phyloP scores from a whole-genome alignment of 2,797 vertebrate species.

The Micropoecilia bifurca region DNA sequence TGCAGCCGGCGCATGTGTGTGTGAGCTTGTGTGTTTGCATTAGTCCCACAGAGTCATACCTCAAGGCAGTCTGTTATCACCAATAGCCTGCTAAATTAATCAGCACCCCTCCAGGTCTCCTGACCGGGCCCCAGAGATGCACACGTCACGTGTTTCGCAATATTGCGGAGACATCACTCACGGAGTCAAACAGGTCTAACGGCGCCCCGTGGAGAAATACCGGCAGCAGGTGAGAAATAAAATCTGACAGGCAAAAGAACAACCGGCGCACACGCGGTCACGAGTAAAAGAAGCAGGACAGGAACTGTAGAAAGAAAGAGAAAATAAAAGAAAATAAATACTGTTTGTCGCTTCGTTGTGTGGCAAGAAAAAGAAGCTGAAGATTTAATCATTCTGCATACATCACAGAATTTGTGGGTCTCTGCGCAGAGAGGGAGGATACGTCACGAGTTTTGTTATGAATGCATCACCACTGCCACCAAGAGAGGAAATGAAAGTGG shows the following conservation, averaged over 20 bases:
- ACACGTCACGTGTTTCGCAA: conserved; percentile 51
- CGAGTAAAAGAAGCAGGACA: neutral
- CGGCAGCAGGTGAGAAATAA: conserved; percentile 57
- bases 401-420: conserved; percentile 13
- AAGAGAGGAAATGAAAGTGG: conserved; percentile 30
- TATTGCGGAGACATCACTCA: conserved; percentile 66
- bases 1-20: conserved; percentile 7
- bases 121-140: conserved; percentile 50
- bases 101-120: conserved; percentile 65
- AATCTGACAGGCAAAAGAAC: conserved; percentile 5
- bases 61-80: conserved; percentile 62
- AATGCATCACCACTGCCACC: conserved; percentile 41
- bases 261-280: neutral
- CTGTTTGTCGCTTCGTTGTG: neutral
- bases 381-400: conserved; percentile 1
- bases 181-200: conserved; percentile 55
- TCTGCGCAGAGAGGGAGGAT: conserved; percentile 21
- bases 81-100: conserved; percentile 76
- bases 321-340: neutral
- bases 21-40: conserved; percentile 22
- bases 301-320: neutral
- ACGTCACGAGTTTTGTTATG: conserved; percentile 47
- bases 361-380: neutral
- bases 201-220: conserved; percentile 68
- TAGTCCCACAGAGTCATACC: conserved; percentile 50